These are phyloP conservation scores for Limnephilus rhombicus DNA, from an alignment of 2,888 invertebrate genomes.

Conservation along the genomic window DNA sequence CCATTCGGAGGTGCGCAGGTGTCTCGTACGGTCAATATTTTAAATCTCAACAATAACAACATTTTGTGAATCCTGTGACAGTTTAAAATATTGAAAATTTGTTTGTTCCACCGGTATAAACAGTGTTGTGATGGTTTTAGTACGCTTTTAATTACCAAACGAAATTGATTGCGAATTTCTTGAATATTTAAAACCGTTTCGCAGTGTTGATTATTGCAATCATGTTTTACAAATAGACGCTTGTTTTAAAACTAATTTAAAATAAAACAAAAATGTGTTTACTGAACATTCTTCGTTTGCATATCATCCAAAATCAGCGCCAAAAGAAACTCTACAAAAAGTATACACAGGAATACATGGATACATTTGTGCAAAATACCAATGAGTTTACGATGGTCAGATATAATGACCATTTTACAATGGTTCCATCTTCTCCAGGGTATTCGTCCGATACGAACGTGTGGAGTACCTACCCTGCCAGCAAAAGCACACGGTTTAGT, in stretches of 20 bases:
- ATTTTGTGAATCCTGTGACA: slow-evolving; percentile 3
- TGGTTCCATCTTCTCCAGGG: slow-evolving; percentile 60
- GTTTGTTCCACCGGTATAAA: not conserved
- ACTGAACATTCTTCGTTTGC: slow-evolving; percentile 77
- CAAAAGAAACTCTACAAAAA: slow-evolving; percentile 77
- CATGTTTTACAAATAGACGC: not conserved
- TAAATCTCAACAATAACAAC: not conserved
- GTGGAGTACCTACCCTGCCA: slow-evolving; percentile 57
- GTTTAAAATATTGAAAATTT: not conserved
- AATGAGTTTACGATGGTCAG: slow-evolving; percentile 71
- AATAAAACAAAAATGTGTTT: slow-evolving; percentile 75
- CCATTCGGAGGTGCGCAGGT: not conserved
- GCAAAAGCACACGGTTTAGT: slow-evolving; percentile 69
- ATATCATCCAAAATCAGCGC: slow-evolving; percentile 76
- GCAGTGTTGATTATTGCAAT: not conserved
- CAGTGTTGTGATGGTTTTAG: slow-evolving; percentile 1
- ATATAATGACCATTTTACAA: slow-evolving; percentile 69
- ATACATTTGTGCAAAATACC: slow-evolving; percentile 75
- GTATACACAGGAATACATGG: slow-evolving; percentile 75
- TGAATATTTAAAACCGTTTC: not conserved
- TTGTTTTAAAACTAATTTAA: slow-evolving; percentile 22
- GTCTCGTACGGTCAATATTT: not conserved
- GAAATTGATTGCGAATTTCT: not conserved
- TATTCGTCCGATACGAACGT: slow-evolving; percentile 52
- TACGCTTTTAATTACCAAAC: not conserved